Evolutionary conservation across 1,140 invertebrate genomes (phyloP), one percentile per base, ranked within the genome.

Genomic region (Leucophenga varia): DNA sequence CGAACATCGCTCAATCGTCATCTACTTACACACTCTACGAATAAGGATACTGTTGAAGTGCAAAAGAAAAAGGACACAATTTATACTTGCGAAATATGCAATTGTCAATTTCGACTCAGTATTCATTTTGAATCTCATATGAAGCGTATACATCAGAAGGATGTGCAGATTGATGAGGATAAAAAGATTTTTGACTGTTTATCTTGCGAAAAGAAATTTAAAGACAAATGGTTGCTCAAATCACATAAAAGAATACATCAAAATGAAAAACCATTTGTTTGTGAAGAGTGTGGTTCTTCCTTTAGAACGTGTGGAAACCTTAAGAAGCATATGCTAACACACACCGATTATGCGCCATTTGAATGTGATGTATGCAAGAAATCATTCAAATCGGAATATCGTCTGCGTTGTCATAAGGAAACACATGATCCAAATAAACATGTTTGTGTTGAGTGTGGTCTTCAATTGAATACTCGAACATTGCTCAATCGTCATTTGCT

Each of bases 401-500:
- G 25, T 9, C n/a, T 47, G 10, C 25, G 30, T 21, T 8, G 14
- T 12, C 55, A 57, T 19, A 35, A 39, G 34, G 74, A 75, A 45
- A 75, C 56, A 10, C 74, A 76, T 53, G 54, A 58, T 10, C 57
- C 61, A 35, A 70, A 68, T 6, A 61, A 58, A 10, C 73, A 74
- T 45, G 56, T 64, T 14, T 76, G 74, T 55, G 65, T 63, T 10
- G 53, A 64, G 30, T 76, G 74, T 57, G 68, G 70, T 12, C 53
- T 74, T 21, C 55, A 70, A 39, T 52, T 76, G 12, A 70, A 64
- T 49, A 72, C 72, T 8, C 55, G 71, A 37, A 49, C 68, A 35
- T 74, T 70, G 6, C 49, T 76, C n/a, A 55, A 61, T 14, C 73
- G 65, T 64, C 74, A 76, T 52, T 49, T 76, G 41, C 54, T 75